Base-by-base conservation (phyloP, 2,888 invertebrate species). In the Oxystoma pomonae region DNA sequence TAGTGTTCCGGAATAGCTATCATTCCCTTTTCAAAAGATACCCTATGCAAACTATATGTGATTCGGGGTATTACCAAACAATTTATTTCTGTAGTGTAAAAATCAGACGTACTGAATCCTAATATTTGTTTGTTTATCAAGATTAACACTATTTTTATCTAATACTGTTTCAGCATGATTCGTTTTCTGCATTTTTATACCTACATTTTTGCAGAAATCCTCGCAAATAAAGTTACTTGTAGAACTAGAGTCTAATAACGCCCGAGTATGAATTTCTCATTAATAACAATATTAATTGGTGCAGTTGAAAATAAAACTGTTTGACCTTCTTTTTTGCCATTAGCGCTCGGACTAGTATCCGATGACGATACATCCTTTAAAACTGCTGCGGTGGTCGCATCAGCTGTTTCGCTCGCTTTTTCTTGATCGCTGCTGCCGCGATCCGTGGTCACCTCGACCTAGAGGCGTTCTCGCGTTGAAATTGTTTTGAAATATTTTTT, bases 101-200 rank as follows among this genome's bases (percentile, higher is more conserved):
- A 50, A 50, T 50, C 50, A n/a, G 12, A 50, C n/a, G 50, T 50
- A 50, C 50, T 50, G 50, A 50, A 50, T 50, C 50, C n/a, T 50
- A 50, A 50, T 50, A 12, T 50, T 50, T n/a, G 50, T 12, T 50
- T 50, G 50, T 50, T n/a, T 50, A 50, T 50, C 50, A n/a, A 50
- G 50, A 50, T 50, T 50, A 50, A 50, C n/a, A 50, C n/a, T 50
- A 50, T 50, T 50, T 50, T 50, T 50, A 50, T n/a, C 50, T 50
- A 50, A 50, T 50, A 9, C 50, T 9, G 9, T 50, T 50, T 12
- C 50, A n/a, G n/a, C 50, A 50, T 50, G 50, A 50, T 12, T 50
- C n/a, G 50, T 50, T 50, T 50, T 50, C 50, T 50, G n/a, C n/a
- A n/a, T 50, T 50, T 50, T 50, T 50, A 50, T 50, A 12, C 50